Base-by-base conservation (phyloP, 2,113 vertebrate species). In the Oncorhynchus keta region DNA sequence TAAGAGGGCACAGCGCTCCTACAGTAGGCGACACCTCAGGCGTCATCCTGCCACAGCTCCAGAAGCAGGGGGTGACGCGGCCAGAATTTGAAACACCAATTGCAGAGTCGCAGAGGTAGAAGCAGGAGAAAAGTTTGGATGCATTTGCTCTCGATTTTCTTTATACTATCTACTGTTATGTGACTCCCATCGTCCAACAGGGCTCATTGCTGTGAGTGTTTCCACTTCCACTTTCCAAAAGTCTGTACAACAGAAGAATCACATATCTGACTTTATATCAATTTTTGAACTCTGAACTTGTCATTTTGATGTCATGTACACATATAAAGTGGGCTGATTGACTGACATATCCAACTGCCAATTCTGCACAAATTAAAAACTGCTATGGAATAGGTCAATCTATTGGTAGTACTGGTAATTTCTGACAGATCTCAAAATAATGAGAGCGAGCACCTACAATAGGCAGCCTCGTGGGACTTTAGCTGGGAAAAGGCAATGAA, bases 1-100 rank as follows among this genome's bases (percentile, higher is more conserved):
- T 91, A 93, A 92, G 91, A 93, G 90, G 92, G 89, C 91, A 91
- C 84, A 49, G 84, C 84, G 88, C 88, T 89, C 86, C 74, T 57
- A 45, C 39, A 45, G 39, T 11, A 70, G 78, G 86, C 90, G 84
- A 85, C 89, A 92, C 90, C 90, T 90, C 90, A 91, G 90, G 88
- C 91, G 87, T 91, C 90, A 91, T 90, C 82, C 89, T 92, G 90
- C 90, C 92, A 89, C 83, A 76, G 86, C 80, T 22, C 82, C 78
- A 75, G 85, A 83, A 89, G 85, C 84, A 78, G 85, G 84, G 79
- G 49, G 82, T 77, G 62, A 92, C 82, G 85, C 87, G 76, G 75
- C 79, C 72, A 85, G 92, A 90, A 93, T 91, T 83, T 79, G 78
- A 89, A 91, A 80, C 66, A 73, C 82, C 83, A 73, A 74, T 79